Evolutionary conservation across 2,797 vertebrate genomes (phyloP).

Genomic region (Megaceryle alcyon): DNA sequence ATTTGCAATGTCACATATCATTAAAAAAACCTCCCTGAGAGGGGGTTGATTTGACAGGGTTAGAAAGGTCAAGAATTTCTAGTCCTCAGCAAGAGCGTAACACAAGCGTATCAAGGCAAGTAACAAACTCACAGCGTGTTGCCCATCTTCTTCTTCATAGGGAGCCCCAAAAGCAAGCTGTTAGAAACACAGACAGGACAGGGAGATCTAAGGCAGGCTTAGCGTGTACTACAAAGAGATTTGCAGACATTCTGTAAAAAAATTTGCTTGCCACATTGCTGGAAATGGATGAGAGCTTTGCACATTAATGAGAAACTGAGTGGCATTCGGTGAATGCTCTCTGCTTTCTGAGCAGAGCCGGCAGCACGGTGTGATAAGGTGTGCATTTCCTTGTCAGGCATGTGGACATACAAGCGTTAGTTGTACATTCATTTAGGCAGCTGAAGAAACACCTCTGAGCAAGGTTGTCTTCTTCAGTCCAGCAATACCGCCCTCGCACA

Average conservation of each 20-base stretch:
- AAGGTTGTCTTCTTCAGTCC: neutral
- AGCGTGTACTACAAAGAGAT: neutral
- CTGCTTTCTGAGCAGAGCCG: neutral
- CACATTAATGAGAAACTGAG: neutral
- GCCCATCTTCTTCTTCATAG: neutral
- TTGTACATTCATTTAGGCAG: neutral
- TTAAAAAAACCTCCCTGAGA: neutral
- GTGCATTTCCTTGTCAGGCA: neutral
- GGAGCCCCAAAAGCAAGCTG: neutral
- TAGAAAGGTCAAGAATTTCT: neutral
- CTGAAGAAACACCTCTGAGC: neutral
- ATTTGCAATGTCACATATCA: neutral
- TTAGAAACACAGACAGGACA: neutral
- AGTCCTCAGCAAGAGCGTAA: neutral
- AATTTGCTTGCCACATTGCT: neutral
- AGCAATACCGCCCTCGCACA: neutral
- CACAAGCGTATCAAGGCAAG: accelerated
- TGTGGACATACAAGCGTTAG: neutral
- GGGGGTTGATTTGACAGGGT: neutral
- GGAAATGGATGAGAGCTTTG: neutral
- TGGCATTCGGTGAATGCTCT: neutral
- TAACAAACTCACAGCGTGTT: neutral
- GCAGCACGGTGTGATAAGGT: accelerated
- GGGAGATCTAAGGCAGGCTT: neutral
- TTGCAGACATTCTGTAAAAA: neutral